A percentile compares a stretch with the other conserved stretches of the same genome.
phyloP scores from a whole-genome alignment of 2,797 vertebrate species.

The Dipus sagitta region DNA sequence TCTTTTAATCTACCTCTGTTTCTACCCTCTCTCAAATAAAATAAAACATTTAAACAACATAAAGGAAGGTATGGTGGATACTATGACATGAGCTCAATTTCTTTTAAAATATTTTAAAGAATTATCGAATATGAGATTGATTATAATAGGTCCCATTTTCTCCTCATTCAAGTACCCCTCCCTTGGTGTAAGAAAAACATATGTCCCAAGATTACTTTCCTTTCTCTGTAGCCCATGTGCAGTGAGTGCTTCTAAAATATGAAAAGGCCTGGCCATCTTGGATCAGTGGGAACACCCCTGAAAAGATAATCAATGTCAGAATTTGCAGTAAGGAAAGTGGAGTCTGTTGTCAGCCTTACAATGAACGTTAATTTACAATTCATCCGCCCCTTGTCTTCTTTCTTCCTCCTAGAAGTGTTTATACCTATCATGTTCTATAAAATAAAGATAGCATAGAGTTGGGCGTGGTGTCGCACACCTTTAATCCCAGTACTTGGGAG shows the following conservation, averaged over 20 bases:
- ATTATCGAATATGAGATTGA: not conserved
- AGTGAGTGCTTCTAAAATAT: not conserved
- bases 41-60: no score
- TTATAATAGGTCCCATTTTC: not conserved
- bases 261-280: not conserved
- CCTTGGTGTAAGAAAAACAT: not conserved
- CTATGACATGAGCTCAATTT: not conserved
- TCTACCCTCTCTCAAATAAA: no score
- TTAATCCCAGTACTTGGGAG: no score
- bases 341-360: not conserved
- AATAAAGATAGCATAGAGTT: not conserved
- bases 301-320: not conserved
- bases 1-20: no score
- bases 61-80: not conserved
- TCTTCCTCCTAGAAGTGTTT: not conserved
- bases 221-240: not conserved
- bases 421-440: not conserved
- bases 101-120: not conserved
- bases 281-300: accelerated
- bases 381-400: not conserved
- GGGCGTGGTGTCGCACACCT: no score
- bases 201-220: not conserved
- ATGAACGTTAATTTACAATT: not conserved
- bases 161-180: not conserved
- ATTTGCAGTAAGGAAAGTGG: not conserved